Conservation (phyloP, 2,113 vertebrate species). For the Arvicanthis niloticus region DNA sequence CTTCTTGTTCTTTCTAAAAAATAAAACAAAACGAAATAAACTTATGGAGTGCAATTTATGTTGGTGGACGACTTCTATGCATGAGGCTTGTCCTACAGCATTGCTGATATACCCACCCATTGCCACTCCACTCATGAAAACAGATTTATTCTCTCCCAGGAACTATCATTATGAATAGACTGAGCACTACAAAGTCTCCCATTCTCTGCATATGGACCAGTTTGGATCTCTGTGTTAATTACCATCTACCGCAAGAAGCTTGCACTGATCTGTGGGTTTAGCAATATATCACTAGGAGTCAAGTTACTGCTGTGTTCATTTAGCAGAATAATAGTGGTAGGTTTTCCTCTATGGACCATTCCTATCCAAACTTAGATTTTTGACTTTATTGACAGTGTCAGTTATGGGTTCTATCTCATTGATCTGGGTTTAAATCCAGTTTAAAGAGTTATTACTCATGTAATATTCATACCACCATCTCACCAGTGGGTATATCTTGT, state of each 20-base stretch:
- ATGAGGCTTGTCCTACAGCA: neutral
- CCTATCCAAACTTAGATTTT: neutral
- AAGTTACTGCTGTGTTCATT: neutral
- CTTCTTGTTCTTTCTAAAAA: neutral
- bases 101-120: neutral
- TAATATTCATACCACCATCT: neutral
- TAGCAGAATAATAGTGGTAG: neutral
- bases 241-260: neutral
- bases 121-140: neutral
- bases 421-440: neutral
- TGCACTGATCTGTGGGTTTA: neutral
- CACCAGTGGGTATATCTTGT: neutral
- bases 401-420: neutral
- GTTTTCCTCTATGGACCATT: neutral
- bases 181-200: neutral
- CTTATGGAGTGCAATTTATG: neutral
- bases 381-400: neutral
- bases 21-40: neutral
- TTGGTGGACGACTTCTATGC: neutral
- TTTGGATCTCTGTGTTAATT: neutral
- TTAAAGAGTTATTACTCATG: neutral
- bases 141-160: neutral
- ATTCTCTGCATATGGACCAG: neutral
- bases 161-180: neutral
- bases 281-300: neutral